Conservation (phyloP, 2,797 vertebrate species). For the Tiaroga cobitis region DNA sequence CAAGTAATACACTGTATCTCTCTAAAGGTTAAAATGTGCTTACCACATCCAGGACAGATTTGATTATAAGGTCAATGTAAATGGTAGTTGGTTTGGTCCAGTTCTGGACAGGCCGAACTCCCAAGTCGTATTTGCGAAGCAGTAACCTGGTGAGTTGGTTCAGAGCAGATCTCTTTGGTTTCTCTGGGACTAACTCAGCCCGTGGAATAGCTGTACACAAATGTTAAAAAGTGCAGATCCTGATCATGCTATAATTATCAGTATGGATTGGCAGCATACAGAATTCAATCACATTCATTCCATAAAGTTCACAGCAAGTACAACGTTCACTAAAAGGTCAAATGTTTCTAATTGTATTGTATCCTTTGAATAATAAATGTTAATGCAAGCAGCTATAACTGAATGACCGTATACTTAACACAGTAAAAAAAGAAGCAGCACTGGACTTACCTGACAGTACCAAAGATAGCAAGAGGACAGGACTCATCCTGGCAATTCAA, state of each 20-base stretch:
- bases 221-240: not conserved
- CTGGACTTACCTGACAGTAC: conserved; percentile 76
- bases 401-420: not conserved
- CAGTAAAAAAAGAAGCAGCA: not conserved
- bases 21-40: conserved; percentile 30
- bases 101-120: conserved; percentile 83
- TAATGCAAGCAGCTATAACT: not conserved
- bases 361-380: not conserved
- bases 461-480: conserved; percentile 64
- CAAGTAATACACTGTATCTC: not conserved
- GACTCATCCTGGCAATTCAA: conserved; percentile 64
- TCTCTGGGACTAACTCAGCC: conserved; percentile 67
- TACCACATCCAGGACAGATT: conserved; percentile 87
- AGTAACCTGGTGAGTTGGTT: conserved; percentile 82
- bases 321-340: not conserved
- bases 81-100: conserved; percentile 80
- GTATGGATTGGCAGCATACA: not conserved
- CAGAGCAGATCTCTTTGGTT: conserved; percentile 78
- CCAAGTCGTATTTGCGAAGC: conserved; percentile 80
- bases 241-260: not conserved
- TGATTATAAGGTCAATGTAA: conserved; percentile 82
- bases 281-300: not conserved
- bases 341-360: not conserved
- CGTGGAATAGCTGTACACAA: conserved; percentile 64
- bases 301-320: not conserved